Base-by-base conservation (phyloP, 2,797 vertebrate species). In the Megalops cyprinoides region DNA sequence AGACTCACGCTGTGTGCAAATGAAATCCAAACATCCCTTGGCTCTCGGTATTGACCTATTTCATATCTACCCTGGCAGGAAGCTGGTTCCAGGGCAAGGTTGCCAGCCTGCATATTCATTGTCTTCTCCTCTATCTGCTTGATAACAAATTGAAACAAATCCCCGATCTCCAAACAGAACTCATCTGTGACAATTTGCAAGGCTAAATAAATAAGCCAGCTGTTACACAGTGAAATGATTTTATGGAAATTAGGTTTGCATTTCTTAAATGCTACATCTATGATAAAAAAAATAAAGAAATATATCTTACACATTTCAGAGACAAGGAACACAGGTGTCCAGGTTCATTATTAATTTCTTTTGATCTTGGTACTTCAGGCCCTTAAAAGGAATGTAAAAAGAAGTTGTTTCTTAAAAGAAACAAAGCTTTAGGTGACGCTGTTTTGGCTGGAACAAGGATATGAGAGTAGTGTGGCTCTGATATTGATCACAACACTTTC, bases 11-110 rank as follows among this genome's bases (percentile, higher is more conserved):
- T 65, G 62, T 65, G 62, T 37, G 62, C 31, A 65, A 65, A 65
- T 65, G 34, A 65, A 65, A 65, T 65, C 28, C 60, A 37, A 65
- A 65, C 31, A 65, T 65, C 60, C 31, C 60, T 65, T 18, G 60
- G 60, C 60, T 65, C 60, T 65, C 31, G 37, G 34, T 65, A 37
- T 65, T 65, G 31, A 65, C n/a, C 31, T 65, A 65, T 65, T 15
- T 65, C 31, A 65, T 37, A 37, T 18, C 62, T 34, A n/a, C 31
- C 31, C 37, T 65, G 62, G 31, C 69, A 73, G 69, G 42, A n/a
- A 73, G 5, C 69, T 42, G 42, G 12, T 44, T 44, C 69, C 69
- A 46, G 2, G 39, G 34, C 39, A n/a, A 73, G 20, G 23, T 46
- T 73, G 62, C 20, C 67, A 71, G 67, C 3, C 14, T 71, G 18